Percentiles rank a stretch among this genome's conserved stretches.
phyloP scores from a whole-genome alignment of 1,140 invertebrate species.

The Chrysomallon squamiferum region DNA sequence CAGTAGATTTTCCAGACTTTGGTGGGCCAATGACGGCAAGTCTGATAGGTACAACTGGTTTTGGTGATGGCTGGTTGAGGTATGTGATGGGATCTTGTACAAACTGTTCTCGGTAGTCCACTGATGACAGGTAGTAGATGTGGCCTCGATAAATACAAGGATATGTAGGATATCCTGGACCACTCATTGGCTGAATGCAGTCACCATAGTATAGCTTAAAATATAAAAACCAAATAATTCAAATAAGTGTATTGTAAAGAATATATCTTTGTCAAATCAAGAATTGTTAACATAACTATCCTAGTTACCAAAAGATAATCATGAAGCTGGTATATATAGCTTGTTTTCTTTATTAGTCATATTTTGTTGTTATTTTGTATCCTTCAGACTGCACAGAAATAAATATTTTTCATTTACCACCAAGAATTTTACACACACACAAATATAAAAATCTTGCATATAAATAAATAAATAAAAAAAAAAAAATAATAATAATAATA shows the following conservation, averaged over 20 bases:
- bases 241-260: not conserved
- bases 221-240: not conserved
- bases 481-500: no score
- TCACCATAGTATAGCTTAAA: constrained; percentile 57
- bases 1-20: constrained; percentile 63
- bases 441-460: no score
- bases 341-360: no score
- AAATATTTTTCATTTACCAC: no score
- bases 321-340: no score
- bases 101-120: constrained; percentile 51
- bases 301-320: no score
- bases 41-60: constrained; percentile 61
- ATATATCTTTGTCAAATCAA: not conserved
- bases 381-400: no score
- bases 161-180: constrained; percentile 49
- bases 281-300: not conserved
- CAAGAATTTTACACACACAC: no score
- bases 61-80: constrained; percentile 56
- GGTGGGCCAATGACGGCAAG: constrained; percentile 63
- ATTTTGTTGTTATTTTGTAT: no score
- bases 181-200: constrained; percentile 60
- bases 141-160: constrained; percentile 60
- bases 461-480: no score
- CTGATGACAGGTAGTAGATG: constrained; percentile 59
- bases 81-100: constrained; percentile 58